Evolutionary conservation across 2,888 invertebrate species (phyloP).

Genomic region (Halictus ligatus): DNA sequence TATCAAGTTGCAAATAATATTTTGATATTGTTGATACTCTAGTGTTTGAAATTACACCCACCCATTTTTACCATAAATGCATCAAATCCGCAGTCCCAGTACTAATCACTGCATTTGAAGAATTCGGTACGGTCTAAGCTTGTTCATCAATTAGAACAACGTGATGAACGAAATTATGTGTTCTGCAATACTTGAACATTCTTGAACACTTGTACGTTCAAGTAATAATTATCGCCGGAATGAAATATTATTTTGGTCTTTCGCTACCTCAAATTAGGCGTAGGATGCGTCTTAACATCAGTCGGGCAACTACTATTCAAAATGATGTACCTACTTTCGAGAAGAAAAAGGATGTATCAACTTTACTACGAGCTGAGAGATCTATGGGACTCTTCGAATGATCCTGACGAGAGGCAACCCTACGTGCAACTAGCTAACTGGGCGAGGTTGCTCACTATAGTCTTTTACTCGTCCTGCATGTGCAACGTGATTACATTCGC

Average conservation of each 20-base stretch:
- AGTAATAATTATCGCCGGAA: background rate
- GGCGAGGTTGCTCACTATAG: constrained; percentile 51
- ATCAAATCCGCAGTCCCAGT: too few relatives aligned
- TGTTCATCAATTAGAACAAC: too few relatives aligned
- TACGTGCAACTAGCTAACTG: constrained; percentile 47
- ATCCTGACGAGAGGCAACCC: constrained; percentile 39
- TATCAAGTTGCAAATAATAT: too few relatives aligned
- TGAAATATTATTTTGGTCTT: background rate
- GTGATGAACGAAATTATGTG: too few relatives aligned
- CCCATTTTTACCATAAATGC: too few relatives aligned
- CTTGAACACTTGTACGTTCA: too few relatives aligned
- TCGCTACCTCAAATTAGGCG: constrained; percentile 30
- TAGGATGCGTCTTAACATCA: constrained; percentile 54
- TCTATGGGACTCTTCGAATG: constrained; percentile 53
- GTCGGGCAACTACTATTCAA: constrained; percentile 60
- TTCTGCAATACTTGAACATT: too few relatives aligned
- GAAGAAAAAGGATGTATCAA: constrained; percentile 24
- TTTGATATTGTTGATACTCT: too few relatives aligned
- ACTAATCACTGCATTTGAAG: too few relatives aligned
- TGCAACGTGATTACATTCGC: constrained; percentile 49
- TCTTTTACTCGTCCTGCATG: constrained; percentile 40
- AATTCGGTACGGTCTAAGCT: too few relatives aligned
- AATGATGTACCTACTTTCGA: constrained; percentile 57
- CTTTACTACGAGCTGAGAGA: constrained; percentile 51
- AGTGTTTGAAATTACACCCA: too few relatives aligned